Evolutionary conservation across 2,113 vertebrate species (phyloP).

Genomic region (Oreochromis niloticus): DNA sequence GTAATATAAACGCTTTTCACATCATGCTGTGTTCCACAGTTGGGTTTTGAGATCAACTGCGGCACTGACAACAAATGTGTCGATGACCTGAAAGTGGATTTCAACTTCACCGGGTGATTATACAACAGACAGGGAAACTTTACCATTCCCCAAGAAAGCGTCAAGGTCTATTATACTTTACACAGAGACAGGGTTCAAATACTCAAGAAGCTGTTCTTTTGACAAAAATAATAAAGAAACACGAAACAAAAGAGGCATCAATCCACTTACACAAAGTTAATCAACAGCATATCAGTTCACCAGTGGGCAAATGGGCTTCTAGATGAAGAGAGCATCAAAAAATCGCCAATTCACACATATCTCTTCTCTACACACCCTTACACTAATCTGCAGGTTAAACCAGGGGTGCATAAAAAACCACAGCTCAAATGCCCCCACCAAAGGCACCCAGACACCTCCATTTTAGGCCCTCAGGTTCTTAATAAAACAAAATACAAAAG

Average conservation of each 20-base stretch:
- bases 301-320: neutral
- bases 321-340: neutral
- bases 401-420: neutral
- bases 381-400: neutral
- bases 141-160: neutral
- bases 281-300: neutral
- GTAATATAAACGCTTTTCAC: neutral
- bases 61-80: slow-evolving; percentile 72
- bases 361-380: neutral
- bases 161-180: neutral
- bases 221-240: neutral
- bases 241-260: neutral
- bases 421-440: neutral
- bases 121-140: neutral
- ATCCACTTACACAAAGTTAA: neutral
- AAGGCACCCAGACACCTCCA: neutral
- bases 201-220: neutral
- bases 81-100: slow-evolving; percentile 75
- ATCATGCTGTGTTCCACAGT: slow-evolving; percentile 48
- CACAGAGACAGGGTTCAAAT: neutral
- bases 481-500: neutral
- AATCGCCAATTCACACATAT: neutral
- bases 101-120: slow-evolving; percentile 71
- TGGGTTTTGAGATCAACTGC: slow-evolving; percentile 83
- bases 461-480: neutral